Evolutionary conservation across 2,888 invertebrate species (phyloP), one percentile per base, ranked within the genome.

Genomic region (Zygaena filipendulae): DNA sequence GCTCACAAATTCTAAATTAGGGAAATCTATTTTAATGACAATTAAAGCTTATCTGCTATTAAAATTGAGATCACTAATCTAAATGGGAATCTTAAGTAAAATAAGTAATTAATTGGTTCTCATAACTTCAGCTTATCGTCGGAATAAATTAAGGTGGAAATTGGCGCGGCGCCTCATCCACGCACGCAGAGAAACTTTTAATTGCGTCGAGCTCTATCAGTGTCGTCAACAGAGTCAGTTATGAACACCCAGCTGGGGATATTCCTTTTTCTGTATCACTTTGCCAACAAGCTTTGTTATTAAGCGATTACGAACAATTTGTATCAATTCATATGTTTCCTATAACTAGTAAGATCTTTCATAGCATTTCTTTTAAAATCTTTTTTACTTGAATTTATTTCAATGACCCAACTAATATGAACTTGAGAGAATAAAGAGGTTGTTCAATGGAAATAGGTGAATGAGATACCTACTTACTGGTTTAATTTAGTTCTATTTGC

Each of bases 161-260:
- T 45, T 47, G 42, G 46, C 59, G 49, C 52, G 58, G 63, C 60
- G 66, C 59, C 61, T 58, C 69, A 67, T 63, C 71, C 77, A 77
- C 77, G 77, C 77, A 79, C 75, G 74, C 61, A 69, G 74, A 61
- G 59, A 68, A 79, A 79, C 75, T 79, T 79, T 79, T 79, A 79
- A 79, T 79, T 79, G 79, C 77, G 71, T 74, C 64, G 56, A 66
- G 67, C 63, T 70, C 70, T 68, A 74, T 75, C 74, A 71, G 61
- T 63, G 71, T 63, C 69, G 70, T 63, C 72, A 66, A 63, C 71
- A 52, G 45, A 42, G 52, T 46, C 60, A 63, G 67, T 63, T 69
- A 57, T 59, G 61, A 71, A 64, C 63, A 60, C 59, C 59, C 53
- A 51, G 47, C 32, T 23, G 19, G 49, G 58, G 53, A 59, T 54